Evolutionary conservation across 2,888 invertebrate genomes (phyloP).

Genomic region (Scaeva pyrastri): DNA sequence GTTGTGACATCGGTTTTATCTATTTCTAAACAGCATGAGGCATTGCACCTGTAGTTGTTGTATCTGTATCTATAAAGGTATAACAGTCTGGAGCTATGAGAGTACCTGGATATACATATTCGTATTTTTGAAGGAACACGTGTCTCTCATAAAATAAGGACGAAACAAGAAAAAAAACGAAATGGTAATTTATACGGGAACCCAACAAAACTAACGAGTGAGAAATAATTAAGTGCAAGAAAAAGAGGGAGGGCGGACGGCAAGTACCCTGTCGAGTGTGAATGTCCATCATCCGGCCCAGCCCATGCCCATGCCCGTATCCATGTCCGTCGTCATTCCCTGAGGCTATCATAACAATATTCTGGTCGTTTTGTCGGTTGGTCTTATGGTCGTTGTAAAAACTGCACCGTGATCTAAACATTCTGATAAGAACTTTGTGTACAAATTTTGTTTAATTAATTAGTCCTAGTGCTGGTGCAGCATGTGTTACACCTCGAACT

Average conservation of each 20-base stretch:
- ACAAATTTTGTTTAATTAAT: constrained; percentile 72
- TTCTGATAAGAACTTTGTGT: constrained; percentile 62
- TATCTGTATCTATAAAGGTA: not conserved
- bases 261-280: constrained; percentile 38
- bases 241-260: not conserved
- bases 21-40: constrained; percentile 32
- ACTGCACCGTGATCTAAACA: constrained; percentile 66
- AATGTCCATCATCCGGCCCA: not conserved
- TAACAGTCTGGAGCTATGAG: too few species aligned
- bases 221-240: constrained; percentile 62
- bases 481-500: constrained; percentile 65
- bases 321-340: constrained; percentile 48
- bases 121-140: constrained; percentile 8
- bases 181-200: constrained; percentile 2
- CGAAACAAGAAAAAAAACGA: constrained; percentile 21
- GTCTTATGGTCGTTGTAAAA: not conserved
- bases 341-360: constrained; percentile 35
- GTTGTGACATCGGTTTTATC: constrained; percentile 51
- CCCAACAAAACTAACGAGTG: constrained; percentile 47
- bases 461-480: constrained; percentile 53
- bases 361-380: constrained; percentile 29
- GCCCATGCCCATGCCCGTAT: not conserved
- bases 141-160: constrained; percentile 11
- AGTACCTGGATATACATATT: constrained; percentile 47
- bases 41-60: constrained; percentile 57